Conservation (phyloP, 1,140 invertebrate genomes). For the Globodera rostochiensis region DNA sequence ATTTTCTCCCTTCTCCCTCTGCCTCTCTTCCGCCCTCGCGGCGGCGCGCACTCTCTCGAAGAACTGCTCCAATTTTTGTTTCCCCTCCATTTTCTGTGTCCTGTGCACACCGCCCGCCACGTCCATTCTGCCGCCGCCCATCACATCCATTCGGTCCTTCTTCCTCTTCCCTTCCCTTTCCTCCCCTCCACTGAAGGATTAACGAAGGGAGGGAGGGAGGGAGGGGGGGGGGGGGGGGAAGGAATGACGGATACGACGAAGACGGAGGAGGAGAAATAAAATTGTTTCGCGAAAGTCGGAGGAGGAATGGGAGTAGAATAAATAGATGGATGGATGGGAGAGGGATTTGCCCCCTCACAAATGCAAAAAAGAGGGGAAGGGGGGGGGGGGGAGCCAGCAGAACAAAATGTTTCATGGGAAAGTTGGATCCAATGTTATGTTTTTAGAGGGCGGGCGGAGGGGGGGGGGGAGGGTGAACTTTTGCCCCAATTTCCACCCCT, state of each 20-base stretch:
- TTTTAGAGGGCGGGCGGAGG: not conserved
- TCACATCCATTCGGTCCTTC: not conserved
- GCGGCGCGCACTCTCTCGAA: not conserved
- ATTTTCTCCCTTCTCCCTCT: not conserved
- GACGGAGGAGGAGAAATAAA: conserved; percentile 1
- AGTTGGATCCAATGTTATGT: too few species aligned
- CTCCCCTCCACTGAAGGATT: not conserved
- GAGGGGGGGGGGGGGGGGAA: too few species aligned
- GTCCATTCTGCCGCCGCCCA: not conserved
- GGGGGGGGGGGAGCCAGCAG: not conserved
- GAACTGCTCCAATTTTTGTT: conserved; percentile 10
- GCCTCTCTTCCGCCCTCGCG: not conserved
- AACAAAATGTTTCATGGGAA: not conserved
- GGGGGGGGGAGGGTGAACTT: not conserved
- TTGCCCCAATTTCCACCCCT: not conserved
- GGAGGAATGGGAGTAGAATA: not conserved
- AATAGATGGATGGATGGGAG: not conserved
- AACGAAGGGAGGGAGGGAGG: not conserved
- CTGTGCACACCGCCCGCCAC: not conserved
- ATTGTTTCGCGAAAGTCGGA: conserved; percentile 11
- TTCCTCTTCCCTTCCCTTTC: not conserved
- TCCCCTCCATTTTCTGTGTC: not conserved
- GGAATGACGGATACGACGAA: not conserved
- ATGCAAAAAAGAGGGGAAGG: not conserved
- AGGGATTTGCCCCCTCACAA: not conserved